A percentile compares a stretch with the other conserved stretches of the same genome.
These are phyloP conservation scores for Chelonus insularis DNA, from an alignment of 1,140 invertebrate genomes.

Conservation along the genomic window DNA sequence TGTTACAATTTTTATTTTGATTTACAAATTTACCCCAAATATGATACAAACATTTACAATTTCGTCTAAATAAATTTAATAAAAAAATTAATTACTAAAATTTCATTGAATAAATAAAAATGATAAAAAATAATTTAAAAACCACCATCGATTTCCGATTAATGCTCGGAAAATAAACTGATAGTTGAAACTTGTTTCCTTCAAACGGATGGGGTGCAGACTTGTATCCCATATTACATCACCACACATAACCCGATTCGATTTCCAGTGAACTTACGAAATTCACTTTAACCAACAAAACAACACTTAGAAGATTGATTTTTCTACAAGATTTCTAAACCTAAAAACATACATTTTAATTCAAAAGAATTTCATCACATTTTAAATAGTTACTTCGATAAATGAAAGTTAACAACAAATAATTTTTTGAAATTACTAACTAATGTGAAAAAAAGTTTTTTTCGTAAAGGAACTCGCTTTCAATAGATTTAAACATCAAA, in stretches of 20 bases:
- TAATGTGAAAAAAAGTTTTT: neutral
- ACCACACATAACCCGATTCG: conserved; percentile 9
- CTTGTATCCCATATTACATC: conserved; percentile 1
- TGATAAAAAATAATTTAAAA: neutral
- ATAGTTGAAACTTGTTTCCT: conserved; percentile 16
- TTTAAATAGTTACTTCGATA: neutral
- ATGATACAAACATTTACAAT: too few relatives aligned
- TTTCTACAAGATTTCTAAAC: conserved; percentile 4
- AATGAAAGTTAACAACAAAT: neutral
- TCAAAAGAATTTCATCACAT: neutral
- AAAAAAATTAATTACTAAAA: neutral
- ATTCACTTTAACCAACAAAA: conserved; percentile 14
- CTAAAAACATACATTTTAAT: neutral
- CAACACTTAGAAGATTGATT: conserved; percentile 21
- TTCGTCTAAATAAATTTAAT: too few relatives aligned
- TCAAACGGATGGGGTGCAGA: conserved; percentile 13
- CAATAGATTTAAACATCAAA: too few relatives aligned
- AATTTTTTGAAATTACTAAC: neutral
- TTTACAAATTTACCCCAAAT: too few relatives aligned
- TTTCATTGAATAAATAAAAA: neutral
- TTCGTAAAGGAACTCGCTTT: too few relatives aligned
- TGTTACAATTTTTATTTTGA: too few relatives aligned
- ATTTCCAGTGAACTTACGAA: conserved; percentile 3
- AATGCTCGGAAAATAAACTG: conserved; percentile 1
- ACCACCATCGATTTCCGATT: conserved; percentile 5